phyloP scores from a whole-genome alignment of 1,140 invertebrate species.

The Drosophila persimilis region DNA sequence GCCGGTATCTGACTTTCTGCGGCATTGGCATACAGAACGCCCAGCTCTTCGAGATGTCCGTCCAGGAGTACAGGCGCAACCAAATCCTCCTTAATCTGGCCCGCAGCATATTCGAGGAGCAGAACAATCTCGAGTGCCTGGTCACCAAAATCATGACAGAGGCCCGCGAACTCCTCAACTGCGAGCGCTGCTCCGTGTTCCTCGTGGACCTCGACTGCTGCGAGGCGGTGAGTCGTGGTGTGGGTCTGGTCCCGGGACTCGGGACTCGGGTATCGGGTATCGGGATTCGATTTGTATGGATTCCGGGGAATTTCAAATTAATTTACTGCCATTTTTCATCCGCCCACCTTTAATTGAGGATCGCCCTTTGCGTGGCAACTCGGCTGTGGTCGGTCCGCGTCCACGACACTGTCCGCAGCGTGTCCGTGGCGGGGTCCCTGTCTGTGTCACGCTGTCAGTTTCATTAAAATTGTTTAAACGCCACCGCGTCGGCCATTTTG shows the following conservation, averaged over 20 bases:
- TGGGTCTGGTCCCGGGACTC: too few species aligned
- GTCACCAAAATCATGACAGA: slow-evolving; percentile 98
- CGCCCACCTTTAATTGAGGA: slow-evolving; percentile 22
- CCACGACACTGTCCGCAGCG: neutral
- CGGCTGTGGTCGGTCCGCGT: slow-evolving; percentile 7
- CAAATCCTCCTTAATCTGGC: slow-evolving; percentile 95
- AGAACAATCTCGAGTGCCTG: slow-evolving; percentile 95
- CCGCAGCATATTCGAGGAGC: slow-evolving; percentile 95
- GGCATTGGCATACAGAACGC: slow-evolving; percentile 99
- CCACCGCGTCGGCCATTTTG: slow-evolving; percentile 56
- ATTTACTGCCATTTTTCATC: slow-evolving; percentile 32
- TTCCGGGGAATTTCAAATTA: slow-evolving; percentile 28
- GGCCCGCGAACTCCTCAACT: slow-evolving; percentile 95
- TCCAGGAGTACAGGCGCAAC: slow-evolving; percentile 96
- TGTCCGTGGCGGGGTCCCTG: neutral
- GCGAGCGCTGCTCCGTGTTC: slow-evolving; percentile 95
- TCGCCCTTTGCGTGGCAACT: slow-evolving; percentile 10
- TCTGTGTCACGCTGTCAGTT: slow-evolving; percentile 50
- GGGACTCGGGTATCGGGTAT: too few species aligned
- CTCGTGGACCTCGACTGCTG: slow-evolving; percentile 93
- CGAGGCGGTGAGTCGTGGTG: slow-evolving; percentile 89
- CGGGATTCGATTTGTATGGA: slow-evolving; percentile 9
- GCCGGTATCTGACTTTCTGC: slow-evolving; percentile 96
- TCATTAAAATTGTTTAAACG: slow-evolving; percentile 72
- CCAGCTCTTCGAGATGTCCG: slow-evolving; percentile 96